Base-by-base conservation (phyloP, 2,888 invertebrate genomes). In the Heterodera filipjevi region DNA sequence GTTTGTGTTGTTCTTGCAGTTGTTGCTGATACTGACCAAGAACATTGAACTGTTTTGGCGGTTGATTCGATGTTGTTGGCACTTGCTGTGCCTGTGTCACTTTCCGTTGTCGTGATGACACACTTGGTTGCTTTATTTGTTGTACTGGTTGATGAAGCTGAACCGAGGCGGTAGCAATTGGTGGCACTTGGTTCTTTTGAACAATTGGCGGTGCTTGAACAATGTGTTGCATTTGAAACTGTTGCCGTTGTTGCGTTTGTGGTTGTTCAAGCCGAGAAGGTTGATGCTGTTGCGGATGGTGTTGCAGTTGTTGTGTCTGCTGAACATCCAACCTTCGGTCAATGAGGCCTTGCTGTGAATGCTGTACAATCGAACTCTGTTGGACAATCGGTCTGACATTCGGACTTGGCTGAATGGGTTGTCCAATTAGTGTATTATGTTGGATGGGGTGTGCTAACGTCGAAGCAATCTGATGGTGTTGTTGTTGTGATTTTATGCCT, bases 141-240 rank as follows among this genome's bases (percentile, higher is more conserved):
- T 35, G 32, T 19, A 68, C 33, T 22, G 32, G 68, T 35, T 68
- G 33, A 35, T 16, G 30, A 3, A 22, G 14, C 19, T 32, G 68
- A 19, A 68, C 68, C 19, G 68, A 33, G 33, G 68, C 8, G 16
- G 49, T 49, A 49, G 49, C 49, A 49, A 49, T 14, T 33, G 68
- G 22, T 8, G 32, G 33, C 33, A 68, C 2, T 68, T 35, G 32
- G 33, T 16, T 68, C 33, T 68, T 68, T 68, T 33, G 30, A 35
- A 75, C 73, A 73, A 35, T 2, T 30, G 66, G 64, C 46, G 66
- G 49, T 27, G 35, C n/a, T 2, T 71, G 71, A 33, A 71, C 71
- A 19, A 71, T 71, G n/a, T 73, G n/a, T 59, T 33, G 39, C 44
- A 39, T 33, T 39, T 33, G n/a, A 44, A 27, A 39, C 27, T 59